Conservation (phyloP, 2,797 vertebrate species). For the Molossus alvarezi region DNA sequence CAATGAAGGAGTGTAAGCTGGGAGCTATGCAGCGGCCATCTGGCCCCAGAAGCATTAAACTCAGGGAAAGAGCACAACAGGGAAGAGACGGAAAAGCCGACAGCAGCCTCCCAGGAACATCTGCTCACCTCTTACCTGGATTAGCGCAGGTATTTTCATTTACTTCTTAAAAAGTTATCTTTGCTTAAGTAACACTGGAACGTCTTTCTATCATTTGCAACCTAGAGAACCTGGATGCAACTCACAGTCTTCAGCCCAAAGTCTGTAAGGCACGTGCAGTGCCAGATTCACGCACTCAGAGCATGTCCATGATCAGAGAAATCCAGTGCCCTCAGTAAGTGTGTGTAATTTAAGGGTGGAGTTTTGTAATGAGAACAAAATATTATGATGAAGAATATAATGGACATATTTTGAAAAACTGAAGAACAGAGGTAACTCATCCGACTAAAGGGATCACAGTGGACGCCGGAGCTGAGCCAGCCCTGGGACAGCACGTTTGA, state of each 20-base stretch:
- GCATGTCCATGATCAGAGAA: background rate
- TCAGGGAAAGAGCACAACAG: accelerated
- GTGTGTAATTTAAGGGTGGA: no score
- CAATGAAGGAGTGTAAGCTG: background rate
- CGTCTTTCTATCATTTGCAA: background rate
- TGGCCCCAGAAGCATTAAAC: background rate
- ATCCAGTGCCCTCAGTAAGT: background rate
- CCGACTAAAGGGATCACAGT: background rate
- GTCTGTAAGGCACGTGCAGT: background rate
- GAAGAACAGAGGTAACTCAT: background rate
- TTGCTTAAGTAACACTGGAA: background rate
- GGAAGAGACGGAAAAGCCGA: background rate
- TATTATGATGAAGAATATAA: background rate
- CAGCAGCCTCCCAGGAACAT: background rate
- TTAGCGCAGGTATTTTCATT: background rate
- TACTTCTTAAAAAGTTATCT: background rate
- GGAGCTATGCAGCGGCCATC: background rate
- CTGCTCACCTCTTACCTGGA: background rate
- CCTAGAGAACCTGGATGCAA: background rate
- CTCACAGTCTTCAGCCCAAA: background rate
- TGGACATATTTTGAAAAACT: background rate
- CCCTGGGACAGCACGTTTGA: background rate
- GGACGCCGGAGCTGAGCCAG: background rate
- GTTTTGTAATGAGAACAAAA: background rate
- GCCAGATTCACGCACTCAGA: background rate